Evolutionary conservation across 2,113 vertebrate genomes (phyloP), one percentile per base, ranked within the genome.

Genomic region (Xiphophorus maculatus): DNA sequence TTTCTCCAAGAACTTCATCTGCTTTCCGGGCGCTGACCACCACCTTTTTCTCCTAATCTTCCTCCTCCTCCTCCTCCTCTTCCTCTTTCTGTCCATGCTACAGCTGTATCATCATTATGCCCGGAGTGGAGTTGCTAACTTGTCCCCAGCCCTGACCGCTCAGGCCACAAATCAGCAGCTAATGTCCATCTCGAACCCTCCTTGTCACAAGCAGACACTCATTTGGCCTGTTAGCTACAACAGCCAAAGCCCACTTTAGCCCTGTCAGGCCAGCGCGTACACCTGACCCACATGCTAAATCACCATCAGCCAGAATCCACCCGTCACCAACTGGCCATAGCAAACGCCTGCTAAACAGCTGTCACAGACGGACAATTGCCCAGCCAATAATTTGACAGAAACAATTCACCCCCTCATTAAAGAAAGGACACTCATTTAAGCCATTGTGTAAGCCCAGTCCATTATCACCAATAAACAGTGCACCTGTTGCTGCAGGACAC

Each of bases 91-190:
- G 61, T 11, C 84, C 30, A 14, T 80, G 58, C 62, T 82, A 85
- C 89, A 88, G 88, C 85, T 80, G 79, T 71, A 85, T 84, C 88
- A 91, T 92, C 91, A 90, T 93, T 91, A 93, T 81, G 83, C 37
- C 87, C 80, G 30, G 68, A 79, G 78, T 70, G 29, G 81, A 86
- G 76, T 51, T 66, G 81, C 87, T 80, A 87, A 84, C 87, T 89
- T 71, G 87, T 90, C 87, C 87, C 82, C 79, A 82, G 73, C 82
- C 83, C 81, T 91, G 90, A 89, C 86, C 83, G 70, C 88, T 88
- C 86, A 61, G 90, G 83, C 90, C 91, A 89, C 90, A 92, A 91
- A 91, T 92, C 90, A 92, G 83, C 87, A 87, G 87, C 88, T 93
- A 90, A 93, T 90, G 90, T 93, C 89, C 90, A 90, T 93, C 91